Base-by-base conservation (phyloP, 2,888 invertebrate genomes). In the Leptura quadrifasciata region DNA sequence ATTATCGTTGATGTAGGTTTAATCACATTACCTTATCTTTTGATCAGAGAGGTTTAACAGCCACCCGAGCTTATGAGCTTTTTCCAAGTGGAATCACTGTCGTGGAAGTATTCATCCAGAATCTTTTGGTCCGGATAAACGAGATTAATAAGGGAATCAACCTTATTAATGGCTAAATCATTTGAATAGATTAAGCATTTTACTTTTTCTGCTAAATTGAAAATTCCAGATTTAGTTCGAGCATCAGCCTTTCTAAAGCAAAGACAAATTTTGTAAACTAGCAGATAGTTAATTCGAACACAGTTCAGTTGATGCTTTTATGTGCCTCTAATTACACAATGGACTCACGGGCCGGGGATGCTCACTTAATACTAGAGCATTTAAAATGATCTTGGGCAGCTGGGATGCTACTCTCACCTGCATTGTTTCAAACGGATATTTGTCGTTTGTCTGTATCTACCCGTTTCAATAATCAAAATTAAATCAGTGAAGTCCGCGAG, bases 161-260 rank as follows among this genome's bases (percentile, higher is more conserved):
- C 82, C 81, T 80, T 82, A 83, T 84, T 84, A 81, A 85, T 83
- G 81, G 78, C 75, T 81, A 79, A 81, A 78, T 77, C 78, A 75
- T 76, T 79, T 78, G 72, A 72, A 76, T 70, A 76, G 83, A 82
- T 81, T 81, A 78, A 68, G 68, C 47, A 55, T 27, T 69, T 65
- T 27, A 47, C 47, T 73, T 75, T 75, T 78, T 71, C 65, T 74
- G n/a, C 31, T 52, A 24, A 54, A 21, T 47, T 52, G 39, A 35
- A 35, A 39, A 64, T n/a, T 10, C 20, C 12, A 24, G 24, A 58
- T 15, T 57, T 58, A 52, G 18, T 39, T 35, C 12, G 18, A 64
- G 63, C 18, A 20, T 64, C 35, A 64, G 9, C 39, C 63, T 20
- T 20, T 20, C 47, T 64, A 47, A n/a, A 47, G 6, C 57, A 57